Evolutionary conservation across 1,140 invertebrate species (phyloP), one percentile per base, ranked within the genome.

Genomic region (Meloidogyne floridensis): DNA sequence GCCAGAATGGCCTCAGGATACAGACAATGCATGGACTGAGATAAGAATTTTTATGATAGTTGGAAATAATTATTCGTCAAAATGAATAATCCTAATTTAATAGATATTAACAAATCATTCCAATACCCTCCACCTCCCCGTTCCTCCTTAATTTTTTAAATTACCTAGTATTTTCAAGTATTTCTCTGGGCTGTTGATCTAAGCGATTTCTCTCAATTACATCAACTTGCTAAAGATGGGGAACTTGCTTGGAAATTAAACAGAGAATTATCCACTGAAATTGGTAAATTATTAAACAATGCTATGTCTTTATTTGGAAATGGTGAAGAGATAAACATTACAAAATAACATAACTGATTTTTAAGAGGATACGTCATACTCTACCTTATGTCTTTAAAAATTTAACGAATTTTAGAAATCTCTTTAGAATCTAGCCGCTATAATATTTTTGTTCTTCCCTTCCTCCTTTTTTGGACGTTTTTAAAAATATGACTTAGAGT

Each of bases 21-120:
- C 81, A 42, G 85, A 86, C 79, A 86, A 86, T 79, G 85, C 85
- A 7, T 86, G 85, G 85, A 77, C 80, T 13, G 85, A 86, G n/a
- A 11, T 65, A 65, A 32, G 32, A 32, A 32, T 32, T 32, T 32
- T 32, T 32, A 32, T 32, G 2, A 32, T 32, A 32, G 32, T 32
- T 32, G 32, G 32, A 2, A 9, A 59, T 0, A 53, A 53, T 8
- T 53, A 53, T 53, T 53, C 9, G 13, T 32, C 32, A 32, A 32
- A 32, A 32, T 32, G 32, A 32, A 0, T 32, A 32, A 32, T 32
- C 1, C 32, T 32, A 32, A 32, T 2, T 32, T 32, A 32, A 32
- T 32, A 32, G 2, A 32, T 32, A 32, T 32, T 32, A 32, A 32
- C 2, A 2, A 32, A 32, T 32, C 32, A 32, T 32, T 32, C 32